Evolutionary conservation across 2,888 invertebrate genomes (phyloP).

Genomic region (Orthosia cruda): DNA sequence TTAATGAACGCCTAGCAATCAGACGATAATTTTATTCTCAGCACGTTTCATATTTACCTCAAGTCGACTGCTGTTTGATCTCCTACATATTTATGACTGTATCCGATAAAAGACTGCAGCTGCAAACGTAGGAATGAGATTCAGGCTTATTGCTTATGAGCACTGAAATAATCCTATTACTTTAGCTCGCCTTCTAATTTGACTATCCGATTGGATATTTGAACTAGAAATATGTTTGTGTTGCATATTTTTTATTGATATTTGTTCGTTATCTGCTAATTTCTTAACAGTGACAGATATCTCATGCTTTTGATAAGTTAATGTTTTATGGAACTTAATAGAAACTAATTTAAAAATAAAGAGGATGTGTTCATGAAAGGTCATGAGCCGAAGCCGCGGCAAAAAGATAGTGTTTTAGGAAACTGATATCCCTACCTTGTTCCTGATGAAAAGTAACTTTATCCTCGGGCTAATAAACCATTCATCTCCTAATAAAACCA

Average conservation of each 20-base stretch:
- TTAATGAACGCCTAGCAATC: not conserved
- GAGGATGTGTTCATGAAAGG: no score
- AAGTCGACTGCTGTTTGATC: constrained; percentile 25
- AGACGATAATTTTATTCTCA: not conserved
- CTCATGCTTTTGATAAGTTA: no score
- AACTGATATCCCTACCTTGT: no score
- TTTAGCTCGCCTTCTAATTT: constrained; percentile 20
- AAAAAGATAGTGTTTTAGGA: no score
- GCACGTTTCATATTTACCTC: constrained; percentile 17
- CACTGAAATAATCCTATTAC: constrained; percentile 35
- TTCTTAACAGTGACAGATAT: not conserved
- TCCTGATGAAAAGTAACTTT: not conserved
- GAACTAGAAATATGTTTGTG: not conserved
- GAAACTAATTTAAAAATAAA: no score
- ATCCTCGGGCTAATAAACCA: not conserved
- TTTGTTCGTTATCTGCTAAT: not conserved
- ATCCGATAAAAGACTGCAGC: constrained; percentile 38
- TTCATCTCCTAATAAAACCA: no score
- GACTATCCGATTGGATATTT: constrained; percentile 15
- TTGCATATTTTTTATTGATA: not conserved
- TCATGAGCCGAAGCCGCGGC: no score
- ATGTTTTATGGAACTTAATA: no score
- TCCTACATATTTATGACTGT: constrained; percentile 41
- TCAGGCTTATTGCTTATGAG: constrained; percentile 26
- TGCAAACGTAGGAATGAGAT: constrained; percentile 29